phyloP scores from a whole-genome alignment of 2,888 invertebrate genomes.

The Romanomermis culicivorax region DNA sequence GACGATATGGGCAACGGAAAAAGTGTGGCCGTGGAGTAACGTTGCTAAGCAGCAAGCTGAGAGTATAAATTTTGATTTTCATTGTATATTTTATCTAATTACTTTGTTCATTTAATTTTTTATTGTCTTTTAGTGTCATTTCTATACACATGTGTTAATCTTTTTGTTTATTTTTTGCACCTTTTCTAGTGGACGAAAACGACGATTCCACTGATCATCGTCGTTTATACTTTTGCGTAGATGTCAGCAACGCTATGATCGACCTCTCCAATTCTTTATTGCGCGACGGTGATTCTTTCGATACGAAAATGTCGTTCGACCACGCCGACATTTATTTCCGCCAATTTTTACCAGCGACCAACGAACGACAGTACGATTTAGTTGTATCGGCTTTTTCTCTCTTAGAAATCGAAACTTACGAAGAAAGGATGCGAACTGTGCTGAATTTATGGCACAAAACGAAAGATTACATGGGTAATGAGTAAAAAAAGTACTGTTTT shows the following conservation, averaged over 20 bases:
- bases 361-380: constrained; percentile 48
- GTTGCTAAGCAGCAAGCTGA: too few species aligned
- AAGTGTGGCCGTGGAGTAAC: too few species aligned
- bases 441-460: constrained; percentile 68
- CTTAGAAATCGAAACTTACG: constrained; percentile 50
- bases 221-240: constrained; percentile 62
- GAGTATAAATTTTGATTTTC: too few species aligned
- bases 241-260: constrained; percentile 57
- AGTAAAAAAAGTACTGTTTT: too few species aligned
- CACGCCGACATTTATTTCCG: constrained; percentile 43
- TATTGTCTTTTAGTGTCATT: too few species aligned
- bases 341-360: constrained; percentile 53
- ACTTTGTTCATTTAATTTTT: too few species aligned
- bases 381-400: constrained; percentile 58
- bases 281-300: constrained; percentile 18
- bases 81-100: too few species aligned
- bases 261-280: constrained; percentile 52
- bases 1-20: constrained; percentile 47
- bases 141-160: too few species aligned
- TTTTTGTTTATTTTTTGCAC: too few species aligned
- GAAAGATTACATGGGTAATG: constrained; percentile 44
- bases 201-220: neutral
- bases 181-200: too few species aligned
- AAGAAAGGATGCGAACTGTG: constrained; percentile 46
- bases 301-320: neutral